Evolutionary conservation across 1,140 invertebrate species (phyloP), one percentile per base, ranked within the genome.

Genomic region (Oreohelix idahoensis): DNA sequence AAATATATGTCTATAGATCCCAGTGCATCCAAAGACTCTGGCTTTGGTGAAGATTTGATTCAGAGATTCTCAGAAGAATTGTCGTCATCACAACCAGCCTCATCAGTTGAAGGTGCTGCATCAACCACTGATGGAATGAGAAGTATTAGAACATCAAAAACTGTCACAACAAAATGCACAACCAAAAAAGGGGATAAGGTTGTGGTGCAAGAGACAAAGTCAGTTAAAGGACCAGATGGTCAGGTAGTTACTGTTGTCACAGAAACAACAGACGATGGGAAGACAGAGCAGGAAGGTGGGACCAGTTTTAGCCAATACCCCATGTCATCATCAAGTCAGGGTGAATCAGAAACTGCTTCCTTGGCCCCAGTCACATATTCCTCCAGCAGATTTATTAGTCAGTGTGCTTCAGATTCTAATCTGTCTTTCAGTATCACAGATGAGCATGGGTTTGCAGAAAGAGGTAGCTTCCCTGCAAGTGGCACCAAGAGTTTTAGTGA

Each of bases 1-100:
- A 82, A 74, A 26, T 82, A 83, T 53, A 85, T 85, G 84, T 83
- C 82, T 39, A 85, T 85, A 77, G 81, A 82, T 45, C 69, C 80
- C 70, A 82, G 45, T n/a, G 45, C 17, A 35, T 74, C 80, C 36
- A 82, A 82, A 38, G 80, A 82, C 35, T 82, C 80, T 38, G 80
- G 80, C 42, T 82, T 82, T 75, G 80, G 80, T 39, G 80, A 82
- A 39, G 80, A 82, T 70, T 45, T 82, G n/a, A 70, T 45, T 26
- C 42, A 63, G 26, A 32, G 80, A 29, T 82, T 82, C 49, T 75
- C 70, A 11, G 80, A 70, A 36, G 51, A 75, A n/a, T 26, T 29
- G 13, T 36, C 71, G 23, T 36, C 20, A 26, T 51, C 32, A 10
- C 5, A 5, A 8, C 42, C 79, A 32, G 5, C 39, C 4, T 32